phyloP scores from a whole-genome alignment of 2,797 vertebrate genomes.

The Myotis vivesi region DNA sequence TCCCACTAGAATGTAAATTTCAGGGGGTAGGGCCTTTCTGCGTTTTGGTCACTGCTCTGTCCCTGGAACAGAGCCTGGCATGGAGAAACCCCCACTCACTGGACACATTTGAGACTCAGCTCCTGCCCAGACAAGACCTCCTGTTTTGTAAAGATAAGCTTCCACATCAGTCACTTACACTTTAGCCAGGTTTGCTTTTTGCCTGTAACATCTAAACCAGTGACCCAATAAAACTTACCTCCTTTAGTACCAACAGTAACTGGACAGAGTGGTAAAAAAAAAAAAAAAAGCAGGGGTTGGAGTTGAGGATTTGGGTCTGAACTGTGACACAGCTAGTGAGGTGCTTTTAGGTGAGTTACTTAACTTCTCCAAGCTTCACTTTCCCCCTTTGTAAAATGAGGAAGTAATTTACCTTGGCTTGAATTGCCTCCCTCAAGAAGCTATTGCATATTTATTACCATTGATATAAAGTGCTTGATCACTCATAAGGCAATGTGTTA shows the following conservation, averaged over 20 bases:
- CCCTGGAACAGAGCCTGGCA: neutral
- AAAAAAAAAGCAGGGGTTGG: neutral
- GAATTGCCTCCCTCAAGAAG: conserved; percentile 40
- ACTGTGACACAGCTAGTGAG: neutral
- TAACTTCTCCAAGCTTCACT: neutral
- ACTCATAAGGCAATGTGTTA: neutral
- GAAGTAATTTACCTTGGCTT: neutral
- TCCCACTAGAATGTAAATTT: neutral
- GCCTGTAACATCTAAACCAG: neutral
- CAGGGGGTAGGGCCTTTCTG: neutral
- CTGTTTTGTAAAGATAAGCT: neutral
- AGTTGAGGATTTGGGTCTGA: neutral
- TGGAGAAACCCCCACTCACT: neutral
- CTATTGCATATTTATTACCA: conserved; percentile 56
- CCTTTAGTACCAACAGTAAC: neutral
- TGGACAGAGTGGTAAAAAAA: neutral
- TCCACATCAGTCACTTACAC: neutral
- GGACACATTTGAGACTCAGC: neutral
- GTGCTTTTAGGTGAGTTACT: neutral
- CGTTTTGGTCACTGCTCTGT: neutral
- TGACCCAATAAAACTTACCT: neutral
- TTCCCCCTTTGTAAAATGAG: neutral
- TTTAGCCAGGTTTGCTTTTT: neutral
- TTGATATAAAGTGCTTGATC: conserved; percentile 44
- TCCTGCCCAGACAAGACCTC: neutral